Evolutionary conservation across 2,113 vertebrate species (phyloP), one percentile per base, ranked within the genome.

Genomic region (Ancistrus triradiatus): DNA sequence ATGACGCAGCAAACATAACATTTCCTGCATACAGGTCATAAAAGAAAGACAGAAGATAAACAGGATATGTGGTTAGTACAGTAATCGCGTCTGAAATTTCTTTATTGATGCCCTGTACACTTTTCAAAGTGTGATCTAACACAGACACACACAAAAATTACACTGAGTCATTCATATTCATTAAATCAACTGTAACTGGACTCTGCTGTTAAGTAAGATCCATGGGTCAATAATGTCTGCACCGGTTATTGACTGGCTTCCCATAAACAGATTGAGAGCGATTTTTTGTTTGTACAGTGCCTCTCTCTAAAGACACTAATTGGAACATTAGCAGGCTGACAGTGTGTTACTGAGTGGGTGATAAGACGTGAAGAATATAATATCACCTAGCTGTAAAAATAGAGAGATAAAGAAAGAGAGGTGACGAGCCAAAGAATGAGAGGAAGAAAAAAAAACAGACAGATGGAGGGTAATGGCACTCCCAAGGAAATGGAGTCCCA

Each of bases 351-450:
- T 53, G 70, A 27, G 71, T 74, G 71, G 71, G 71, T 65, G 71
- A 65, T 56, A 40, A 55, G 61, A 74, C 33, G 61, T 22, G 22
- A 61, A 60, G 61, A 69, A 59, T 56, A 69, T 70, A 62, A 73
- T 66, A 70, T 67, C 63, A 64, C 70, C 55, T 73, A 70, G 66
- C 40, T 53, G 68, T 66, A 66, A 66, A 65, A 63, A 69, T 68
- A 65, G 55, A 73, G 44, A 67, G 55, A 67, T 48, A 68, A 57
- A 64, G 52, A 56, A 35, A 46, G 68, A 43, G n/a, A n/a, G n/a
- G n/a, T 24, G 9, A 33, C 24, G 33, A 65, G 57, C 31, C 58
- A 51, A 50, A 42, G 40, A 38, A 53, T 19, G 49, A 46, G 22
- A 58, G 59, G 27, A 53, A 49, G 48, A n/a, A 44, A 10, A 18